Base-by-base conservation (phyloP, 2,888 invertebrate genomes). In the Stenichneumon culpator region DNA sequence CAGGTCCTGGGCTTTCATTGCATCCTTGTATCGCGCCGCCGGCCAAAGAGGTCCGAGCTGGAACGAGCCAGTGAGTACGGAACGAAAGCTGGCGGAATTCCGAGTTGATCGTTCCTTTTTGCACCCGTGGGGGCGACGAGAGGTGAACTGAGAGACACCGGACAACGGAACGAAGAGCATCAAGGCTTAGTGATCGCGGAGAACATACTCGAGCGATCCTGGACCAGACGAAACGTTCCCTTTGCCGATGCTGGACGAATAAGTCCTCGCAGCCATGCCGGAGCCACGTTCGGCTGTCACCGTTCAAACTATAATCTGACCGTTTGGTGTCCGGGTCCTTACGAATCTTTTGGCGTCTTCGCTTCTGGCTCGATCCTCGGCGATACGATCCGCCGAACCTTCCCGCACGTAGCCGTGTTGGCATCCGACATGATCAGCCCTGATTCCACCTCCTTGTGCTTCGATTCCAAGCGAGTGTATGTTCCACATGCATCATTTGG, bases 401-500 rank as follows among this genome's bases (percentile, higher is more conserved):
- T 25, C 73, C 60, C 32, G 72, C 79, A 79, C 83, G 83, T 83
- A 83, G 79, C 60, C 57, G 68, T 57, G 28, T 73, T 79, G 78
- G 68, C 83, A 83, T 83, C 60, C 67, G 60, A 22, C 57, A 54
- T 44, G 44, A 44, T 78, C 52, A 14, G 47, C 28, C 28, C 63
- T 36, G 11, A 50, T n/a, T 67, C 65, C 19, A 28, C 9, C 39
- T 67, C 11, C 39, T 67, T 36, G 36, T 19, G 52, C 54, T 54
- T 25, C 52, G 25, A 52, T 36, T 19, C 25, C 54, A 39, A 36
- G n/a, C 16, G 68, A 67, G 72, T 65, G 67, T 72, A 63, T 72
- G 57, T 67, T 67, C 60, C 88, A 88, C 90, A 90, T 90, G 90
- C 90, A 90, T 91, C 90, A 90, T 89, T 88, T 11, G 39, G 89